Conservation (phyloP, 2,888 invertebrate species). For the Sylvicola fuscatus region DNA sequence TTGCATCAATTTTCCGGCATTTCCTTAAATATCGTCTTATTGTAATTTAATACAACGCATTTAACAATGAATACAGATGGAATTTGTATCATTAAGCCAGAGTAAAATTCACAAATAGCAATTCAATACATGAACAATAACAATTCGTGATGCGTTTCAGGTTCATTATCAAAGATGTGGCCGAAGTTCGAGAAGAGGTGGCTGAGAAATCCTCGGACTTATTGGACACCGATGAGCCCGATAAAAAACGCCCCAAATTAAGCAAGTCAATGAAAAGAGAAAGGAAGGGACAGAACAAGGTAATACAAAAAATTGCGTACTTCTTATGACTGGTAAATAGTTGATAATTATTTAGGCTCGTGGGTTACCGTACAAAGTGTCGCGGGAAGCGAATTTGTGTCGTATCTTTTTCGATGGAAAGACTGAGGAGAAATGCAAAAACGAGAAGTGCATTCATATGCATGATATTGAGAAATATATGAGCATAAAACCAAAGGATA, state of each 20-base stretch:
- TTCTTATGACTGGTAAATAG: neutral
- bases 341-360: constrained; percentile 14
- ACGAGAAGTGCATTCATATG: constrained; percentile 48
- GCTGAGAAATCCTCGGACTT: neutral
- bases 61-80: constrained; percentile 9
- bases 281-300: constrained; percentile 20
- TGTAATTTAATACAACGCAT: too few species aligned
- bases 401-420: constrained; percentile 18
- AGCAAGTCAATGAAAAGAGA: constrained; percentile 7
- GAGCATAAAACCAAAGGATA: constrained; percentile 47
- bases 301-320: constrained; percentile 10
- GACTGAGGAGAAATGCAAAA: constrained; percentile 22
- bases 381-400: constrained; percentile 18
- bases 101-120: constrained; percentile 6
- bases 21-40: too few species aligned
- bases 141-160: too few species aligned
- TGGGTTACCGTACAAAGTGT: constrained; percentile 19
- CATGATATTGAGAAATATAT: constrained; percentile 59
- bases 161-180: too few species aligned
- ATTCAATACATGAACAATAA: neutral
- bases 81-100: constrained; percentile 20
- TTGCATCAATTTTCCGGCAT: too few species aligned
- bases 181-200: too few species aligned
- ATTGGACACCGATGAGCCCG: neutral
- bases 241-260: neutral